Evolutionary conservation across 2,797 vertebrate species (phyloP).

Genomic region (Hirundo rustica): DNA sequence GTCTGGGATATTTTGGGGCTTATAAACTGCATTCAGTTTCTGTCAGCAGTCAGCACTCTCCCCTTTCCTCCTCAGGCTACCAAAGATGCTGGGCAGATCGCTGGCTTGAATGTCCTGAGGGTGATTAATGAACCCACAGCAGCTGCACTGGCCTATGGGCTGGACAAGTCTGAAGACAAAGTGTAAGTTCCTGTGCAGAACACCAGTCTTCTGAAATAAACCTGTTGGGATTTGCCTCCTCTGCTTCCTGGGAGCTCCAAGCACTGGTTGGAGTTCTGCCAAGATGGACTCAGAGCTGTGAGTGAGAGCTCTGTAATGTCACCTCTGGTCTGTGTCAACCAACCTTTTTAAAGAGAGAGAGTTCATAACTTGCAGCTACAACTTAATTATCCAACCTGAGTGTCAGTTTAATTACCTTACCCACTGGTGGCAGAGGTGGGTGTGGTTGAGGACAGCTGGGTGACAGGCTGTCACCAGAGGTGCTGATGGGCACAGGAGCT

Average conservation of each 20-base stretch:
- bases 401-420: background rate
- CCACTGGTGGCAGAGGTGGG: background rate
- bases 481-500: background rate
- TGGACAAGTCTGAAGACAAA: conserved; percentile 97
- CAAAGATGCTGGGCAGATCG: conserved; percentile 96
- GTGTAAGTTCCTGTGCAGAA: conserved; percentile 80
- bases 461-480: background rate
- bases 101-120: conserved; percentile 92
- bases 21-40: background rate
- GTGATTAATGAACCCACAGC: conserved; percentile 99
- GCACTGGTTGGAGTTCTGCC: background rate
- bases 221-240: background rate
- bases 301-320: background rate
- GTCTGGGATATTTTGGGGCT: background rate
- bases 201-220: background rate
- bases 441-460: background rate
- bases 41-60: background rate
- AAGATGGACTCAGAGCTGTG: background rate
- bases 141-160: conserved; percentile 94
- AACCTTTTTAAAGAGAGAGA: background rate
- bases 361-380: background rate
- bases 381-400: background rate
- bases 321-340: background rate
- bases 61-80: conserved; percentile 83
- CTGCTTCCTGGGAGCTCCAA: background rate